phyloP scores from a whole-genome alignment of 2,888 invertebrate species.

The Ellobium chinense region DNA sequence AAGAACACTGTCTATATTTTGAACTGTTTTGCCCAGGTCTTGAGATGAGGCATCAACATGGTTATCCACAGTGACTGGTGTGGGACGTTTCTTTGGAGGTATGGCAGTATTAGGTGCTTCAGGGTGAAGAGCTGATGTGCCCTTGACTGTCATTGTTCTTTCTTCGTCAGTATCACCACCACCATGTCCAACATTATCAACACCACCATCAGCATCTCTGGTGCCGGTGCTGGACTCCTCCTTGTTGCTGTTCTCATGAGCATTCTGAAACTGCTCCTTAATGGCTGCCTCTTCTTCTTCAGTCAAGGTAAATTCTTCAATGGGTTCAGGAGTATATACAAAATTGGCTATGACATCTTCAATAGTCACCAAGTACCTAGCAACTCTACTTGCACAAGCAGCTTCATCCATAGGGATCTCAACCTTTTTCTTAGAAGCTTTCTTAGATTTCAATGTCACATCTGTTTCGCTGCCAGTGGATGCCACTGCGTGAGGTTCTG shows the following conservation, averaged over 20 bases:
- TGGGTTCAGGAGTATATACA: constrained; percentile 43
- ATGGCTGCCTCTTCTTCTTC: constrained; percentile 43
- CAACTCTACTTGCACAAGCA: constrained; percentile 30
- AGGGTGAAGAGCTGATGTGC: not conserved
- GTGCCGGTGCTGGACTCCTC: not conserved
- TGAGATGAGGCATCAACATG: not conserved
- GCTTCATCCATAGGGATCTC: constrained; percentile 46
- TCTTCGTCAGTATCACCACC: not conserved
- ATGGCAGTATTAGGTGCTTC: not conserved
- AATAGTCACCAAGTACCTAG: constrained; percentile 40
- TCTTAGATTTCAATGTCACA: constrained; percentile 34
- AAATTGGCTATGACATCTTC: constrained; percentile 48
- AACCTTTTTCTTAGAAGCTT: constrained; percentile 36
- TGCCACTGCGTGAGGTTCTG: not conserved
- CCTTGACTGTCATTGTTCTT: not conserved
- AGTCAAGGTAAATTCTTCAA: constrained; percentile 35
- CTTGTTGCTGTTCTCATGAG: not conserved
- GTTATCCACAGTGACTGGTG: not conserved
- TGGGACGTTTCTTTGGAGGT: constrained; percentile 16
- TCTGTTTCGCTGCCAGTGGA: not conserved
- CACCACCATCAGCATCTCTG: not conserved
- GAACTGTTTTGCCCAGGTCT: not conserved
- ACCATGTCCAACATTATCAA: not conserved
- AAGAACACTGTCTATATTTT: constrained; percentile 31
- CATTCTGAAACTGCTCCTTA: constrained; percentile 34